phyloP scores from a whole-genome alignment of 2,113 vertebrate genomes.

The Paralichthys olivaceus region DNA sequence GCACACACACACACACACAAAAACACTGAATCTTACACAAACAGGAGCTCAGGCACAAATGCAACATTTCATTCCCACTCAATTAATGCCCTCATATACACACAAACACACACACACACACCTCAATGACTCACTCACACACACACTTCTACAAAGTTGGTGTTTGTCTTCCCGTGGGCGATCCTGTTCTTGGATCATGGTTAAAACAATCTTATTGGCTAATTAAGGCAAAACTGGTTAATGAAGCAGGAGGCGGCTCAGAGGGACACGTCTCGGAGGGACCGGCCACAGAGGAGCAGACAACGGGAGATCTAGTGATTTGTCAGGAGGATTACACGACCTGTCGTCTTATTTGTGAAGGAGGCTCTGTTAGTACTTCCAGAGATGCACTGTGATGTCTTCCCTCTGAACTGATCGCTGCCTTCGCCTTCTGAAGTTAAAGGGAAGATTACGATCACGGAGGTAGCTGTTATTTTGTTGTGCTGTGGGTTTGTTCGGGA shows the following conservation, averaged over 20 bases:
- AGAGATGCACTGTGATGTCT: no score
- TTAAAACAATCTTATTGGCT: constrained; percentile 81
- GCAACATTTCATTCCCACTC: constrained; percentile 26
- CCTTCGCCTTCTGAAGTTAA: no score
- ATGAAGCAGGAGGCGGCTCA: constrained; percentile 65
- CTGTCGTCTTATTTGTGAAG: constrained; percentile 49
- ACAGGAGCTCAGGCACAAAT: constrained; percentile 25
- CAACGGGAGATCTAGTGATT: constrained; percentile 61
- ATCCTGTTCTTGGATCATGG: constrained; percentile 75
- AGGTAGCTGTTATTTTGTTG: no score
- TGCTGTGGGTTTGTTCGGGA: no score
- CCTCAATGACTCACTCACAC: not conserved
- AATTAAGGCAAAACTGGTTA: constrained; percentile 75
- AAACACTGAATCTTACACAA: constrained; percentile 17
- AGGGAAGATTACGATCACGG: no score
- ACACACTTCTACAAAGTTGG: constrained; percentile 34
- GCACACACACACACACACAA: constrained; percentile 6
- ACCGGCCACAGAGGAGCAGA: constrained; percentile 63
- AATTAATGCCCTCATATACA: constrained; percentile 13
- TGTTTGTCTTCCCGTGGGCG: constrained; percentile 71
- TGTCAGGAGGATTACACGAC: constrained; percentile 66
- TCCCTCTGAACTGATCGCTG: no score
- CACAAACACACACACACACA: not conserved
- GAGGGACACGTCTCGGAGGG: constrained; percentile 57
- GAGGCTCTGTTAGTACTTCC: constrained; percentile 18